Evolutionary conservation across 2,888 invertebrate species (phyloP), one percentile per base, ranked within the genome.

Genomic region (Linnaemya vulpina): DNA sequence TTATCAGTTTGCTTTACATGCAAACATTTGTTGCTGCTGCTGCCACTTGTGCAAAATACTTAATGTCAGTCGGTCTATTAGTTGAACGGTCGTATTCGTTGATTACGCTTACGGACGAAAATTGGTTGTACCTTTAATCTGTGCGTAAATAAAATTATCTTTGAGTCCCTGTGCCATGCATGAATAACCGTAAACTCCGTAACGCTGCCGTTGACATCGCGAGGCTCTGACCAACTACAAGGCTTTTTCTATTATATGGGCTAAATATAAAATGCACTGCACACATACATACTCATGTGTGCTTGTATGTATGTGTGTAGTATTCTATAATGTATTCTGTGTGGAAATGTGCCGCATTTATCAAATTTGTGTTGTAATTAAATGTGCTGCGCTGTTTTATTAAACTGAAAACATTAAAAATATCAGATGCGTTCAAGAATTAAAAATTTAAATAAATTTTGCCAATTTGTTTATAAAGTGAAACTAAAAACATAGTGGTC

Each of bases 81-180:
- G 81, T 85, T 85, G 43, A 75, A 60, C 13, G 70, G 43, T 75
- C 78, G 78, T 75, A 58, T 65, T 82, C 78, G 85, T 75, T 63
- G 74, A 58, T 63, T 65, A 74, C 75, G 70, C 75, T 75, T 65
- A 73, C 78, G 82, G 58, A 78, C 75, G 75, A 81, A 75, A 65
- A 55, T 55, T 65, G 62, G 46, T 81, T 58, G 53, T 68, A 78
- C 62, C 62, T 68, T 74, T 68, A 70, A 20, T 49, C 22, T 75
- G 63, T 76, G 74, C 35, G 68, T 49, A 67, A 79, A 70, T 51
- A n/a, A 25, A 70, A 65, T 62, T 40, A 49, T 65, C 79, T 68
- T 76, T 53, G n/a, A 75, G 30, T 38, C 70, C 49, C 74, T 77
- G 58, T 70, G 73, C 60, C 78, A 80, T 49, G 80, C 80, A 55